Evolutionary conservation across 1,140 invertebrate genomes (phyloP).

Genomic region (Drosophila kanapiae): DNA sequence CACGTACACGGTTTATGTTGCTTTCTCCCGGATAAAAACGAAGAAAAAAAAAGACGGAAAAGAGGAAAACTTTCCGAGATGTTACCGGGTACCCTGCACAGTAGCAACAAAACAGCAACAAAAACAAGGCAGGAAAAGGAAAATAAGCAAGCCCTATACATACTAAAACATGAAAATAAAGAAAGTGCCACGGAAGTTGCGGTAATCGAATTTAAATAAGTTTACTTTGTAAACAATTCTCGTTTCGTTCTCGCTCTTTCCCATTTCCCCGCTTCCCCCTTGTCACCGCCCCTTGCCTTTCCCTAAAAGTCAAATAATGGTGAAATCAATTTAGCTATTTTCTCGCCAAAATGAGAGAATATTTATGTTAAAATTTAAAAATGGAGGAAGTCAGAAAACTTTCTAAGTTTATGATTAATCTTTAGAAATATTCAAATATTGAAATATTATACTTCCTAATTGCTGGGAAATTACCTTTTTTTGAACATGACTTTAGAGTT

Average conservation of each 20-base stretch:
- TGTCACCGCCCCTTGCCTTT: background rate
- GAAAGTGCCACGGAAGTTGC: slow-evolving; percentile 73
- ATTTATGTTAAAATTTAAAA: background rate
- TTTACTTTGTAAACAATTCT: slow-evolving; percentile 80
- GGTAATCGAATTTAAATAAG: slow-evolving; percentile 84
- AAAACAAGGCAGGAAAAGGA: slow-evolving; percentile 15
- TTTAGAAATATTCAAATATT: too few species aligned
- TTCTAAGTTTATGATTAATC: too few species aligned
- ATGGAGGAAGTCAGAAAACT: background rate
- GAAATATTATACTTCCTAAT: too few species aligned
- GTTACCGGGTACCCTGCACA: slow-evolving; percentile 17
- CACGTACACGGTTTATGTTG: slow-evolving; percentile 35
- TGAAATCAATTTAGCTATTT: slow-evolving; percentile 5
- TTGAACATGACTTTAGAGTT: background rate
- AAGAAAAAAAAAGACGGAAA: slow-evolving; percentile 2
- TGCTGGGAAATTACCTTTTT: too few species aligned
- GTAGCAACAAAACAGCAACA: slow-evolving; percentile 13
- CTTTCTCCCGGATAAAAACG: slow-evolving; percentile 8
- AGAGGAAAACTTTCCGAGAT: slow-evolving; percentile 29
- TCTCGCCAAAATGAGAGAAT: background rate
- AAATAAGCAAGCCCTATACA: slow-evolving; percentile 41
- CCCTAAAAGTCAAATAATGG: slow-evolving; percentile 43
- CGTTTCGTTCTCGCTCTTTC: slow-evolving; percentile 30
- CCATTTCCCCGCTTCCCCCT: background rate
- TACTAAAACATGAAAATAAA: slow-evolving; percentile 51